These are phyloP conservation scores for Equus przewalskii DNA, from an alignment of 2,113 vertebrate species.

Conservation along the genomic window DNA sequence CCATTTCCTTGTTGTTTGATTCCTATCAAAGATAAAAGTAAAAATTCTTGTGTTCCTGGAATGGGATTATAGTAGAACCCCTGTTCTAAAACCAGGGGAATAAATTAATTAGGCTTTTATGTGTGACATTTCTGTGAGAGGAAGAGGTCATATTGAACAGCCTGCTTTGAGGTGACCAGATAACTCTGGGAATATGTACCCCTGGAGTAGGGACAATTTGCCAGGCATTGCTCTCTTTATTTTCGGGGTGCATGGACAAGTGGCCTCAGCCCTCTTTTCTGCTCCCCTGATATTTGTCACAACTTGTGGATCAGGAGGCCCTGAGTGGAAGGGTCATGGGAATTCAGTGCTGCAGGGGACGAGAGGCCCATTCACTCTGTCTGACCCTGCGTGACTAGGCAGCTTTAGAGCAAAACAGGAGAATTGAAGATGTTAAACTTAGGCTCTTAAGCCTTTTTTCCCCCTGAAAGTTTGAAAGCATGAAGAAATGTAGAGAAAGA, in stretches of 20 bases:
- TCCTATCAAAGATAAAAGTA: not conserved
- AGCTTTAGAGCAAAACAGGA: not conserved
- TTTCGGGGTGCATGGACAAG: not conserved
- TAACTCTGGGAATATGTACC: not conserved
- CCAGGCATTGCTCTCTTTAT: not conserved
- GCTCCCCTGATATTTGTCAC: not conserved
- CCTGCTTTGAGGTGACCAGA: not conserved
- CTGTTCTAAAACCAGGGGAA: not conserved
- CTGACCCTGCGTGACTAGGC: not conserved
- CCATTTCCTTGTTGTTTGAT: not conserved
- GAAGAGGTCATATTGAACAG: not conserved
- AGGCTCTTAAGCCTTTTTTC: not conserved
- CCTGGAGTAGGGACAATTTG: not conserved
- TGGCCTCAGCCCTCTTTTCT: not conserved
- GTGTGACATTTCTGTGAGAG: not conserved
- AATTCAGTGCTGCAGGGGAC: not conserved
- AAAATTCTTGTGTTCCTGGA: not conserved
- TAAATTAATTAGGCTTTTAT: not conserved
- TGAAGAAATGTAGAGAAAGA: conserved; percentile 28
- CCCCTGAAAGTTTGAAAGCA: not conserved
- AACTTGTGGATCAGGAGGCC: not conserved
- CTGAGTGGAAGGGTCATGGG: not conserved
- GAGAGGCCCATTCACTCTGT: not conserved
- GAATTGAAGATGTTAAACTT: not conserved
- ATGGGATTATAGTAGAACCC: not conserved